These are phyloP conservation scores for Ephialtes manifestator DNA, from an alignment of 2,888 invertebrate genomes.

Conservation along the genomic window DNA sequence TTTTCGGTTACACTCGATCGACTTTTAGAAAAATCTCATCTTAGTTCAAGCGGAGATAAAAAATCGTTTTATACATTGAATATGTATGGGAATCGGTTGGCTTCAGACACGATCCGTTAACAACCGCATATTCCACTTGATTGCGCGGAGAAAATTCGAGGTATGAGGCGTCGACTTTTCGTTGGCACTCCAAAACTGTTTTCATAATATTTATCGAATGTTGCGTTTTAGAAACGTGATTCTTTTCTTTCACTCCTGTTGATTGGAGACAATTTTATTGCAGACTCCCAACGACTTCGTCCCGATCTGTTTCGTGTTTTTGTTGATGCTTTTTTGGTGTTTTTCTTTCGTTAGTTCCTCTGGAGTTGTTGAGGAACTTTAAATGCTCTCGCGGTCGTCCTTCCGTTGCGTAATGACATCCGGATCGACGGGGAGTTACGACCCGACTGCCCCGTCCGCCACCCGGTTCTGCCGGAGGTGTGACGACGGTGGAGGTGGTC, in stretches of 20 bases:
- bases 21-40: neutral
- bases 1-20: neutral
- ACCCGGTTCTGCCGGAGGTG: constrained; percentile 76
- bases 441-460: constrained; percentile 80
- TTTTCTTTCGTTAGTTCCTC: constrained; percentile 25
- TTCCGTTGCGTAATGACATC: constrained; percentile 75
- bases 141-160: neutral
- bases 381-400: constrained; percentile 43
- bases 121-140: constrained; percentile 11
- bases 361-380: constrained; percentile 31
- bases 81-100: neutral
- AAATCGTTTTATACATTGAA: constrained; percentile 6
- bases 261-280: neutral
- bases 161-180: constrained; percentile 1
- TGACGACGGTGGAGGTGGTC: constrained; percentile 79
- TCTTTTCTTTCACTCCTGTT: neutral
- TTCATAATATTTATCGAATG: constrained; percentile 10
- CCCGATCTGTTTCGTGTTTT: neutral
- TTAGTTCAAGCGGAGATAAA: neutral
- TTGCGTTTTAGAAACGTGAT: neutral
- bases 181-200: neutral
- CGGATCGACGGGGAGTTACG: constrained; percentile 81
- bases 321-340: constrained; percentile 16
- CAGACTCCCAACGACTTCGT: neutral
- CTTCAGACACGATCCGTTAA: neutral